Evolutionary conservation across 2,888 invertebrate genomes (phyloP).

Genomic region (Adineta ricciae): DNA sequence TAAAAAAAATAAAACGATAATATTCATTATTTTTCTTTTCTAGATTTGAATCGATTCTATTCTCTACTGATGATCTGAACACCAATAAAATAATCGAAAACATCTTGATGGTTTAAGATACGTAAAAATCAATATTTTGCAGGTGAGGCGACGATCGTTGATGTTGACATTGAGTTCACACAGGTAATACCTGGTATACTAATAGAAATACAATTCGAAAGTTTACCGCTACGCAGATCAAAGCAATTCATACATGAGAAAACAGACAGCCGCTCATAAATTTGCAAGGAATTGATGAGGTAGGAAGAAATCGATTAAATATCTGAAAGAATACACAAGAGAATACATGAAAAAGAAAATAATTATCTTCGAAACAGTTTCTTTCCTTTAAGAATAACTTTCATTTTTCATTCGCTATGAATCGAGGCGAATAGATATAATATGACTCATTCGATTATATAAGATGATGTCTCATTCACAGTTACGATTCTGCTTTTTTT

Average conservation of each 20-base stretch:
- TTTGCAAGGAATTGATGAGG: neutral
- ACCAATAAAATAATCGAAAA: too few relatives aligned
- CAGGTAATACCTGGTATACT: slow-evolving; percentile 74
- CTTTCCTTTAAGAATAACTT: too few relatives aligned
- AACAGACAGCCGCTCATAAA: too few relatives aligned
- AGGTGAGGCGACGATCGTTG: slow-evolving; percentile 18
- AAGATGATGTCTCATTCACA: neutral
- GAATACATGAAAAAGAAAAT: too few relatives aligned
- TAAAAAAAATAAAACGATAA: neutral
- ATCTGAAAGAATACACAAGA: too few relatives aligned
- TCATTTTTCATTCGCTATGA: neutral
- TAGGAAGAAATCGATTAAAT: neutral
- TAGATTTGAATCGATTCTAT: neutral
- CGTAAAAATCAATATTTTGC: too few relatives aligned
- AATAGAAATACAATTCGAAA: slow-evolving; percentile 68
- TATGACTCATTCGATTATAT: neutral
- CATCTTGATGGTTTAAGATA: too few relatives aligned
- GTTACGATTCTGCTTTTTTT: neutral
- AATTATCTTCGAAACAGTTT: too few relatives aligned
- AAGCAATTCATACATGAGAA: slow-evolving; percentile 51
- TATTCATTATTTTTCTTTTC: neutral
- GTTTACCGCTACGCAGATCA: slow-evolving; percentile 67
- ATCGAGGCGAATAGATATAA: neutral
- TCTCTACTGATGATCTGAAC: neutral
- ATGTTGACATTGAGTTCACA: slow-evolving; percentile 33